Evolutionary conservation across 2,113 vertebrate species (phyloP).

Genomic region (Progne subis): DNA sequence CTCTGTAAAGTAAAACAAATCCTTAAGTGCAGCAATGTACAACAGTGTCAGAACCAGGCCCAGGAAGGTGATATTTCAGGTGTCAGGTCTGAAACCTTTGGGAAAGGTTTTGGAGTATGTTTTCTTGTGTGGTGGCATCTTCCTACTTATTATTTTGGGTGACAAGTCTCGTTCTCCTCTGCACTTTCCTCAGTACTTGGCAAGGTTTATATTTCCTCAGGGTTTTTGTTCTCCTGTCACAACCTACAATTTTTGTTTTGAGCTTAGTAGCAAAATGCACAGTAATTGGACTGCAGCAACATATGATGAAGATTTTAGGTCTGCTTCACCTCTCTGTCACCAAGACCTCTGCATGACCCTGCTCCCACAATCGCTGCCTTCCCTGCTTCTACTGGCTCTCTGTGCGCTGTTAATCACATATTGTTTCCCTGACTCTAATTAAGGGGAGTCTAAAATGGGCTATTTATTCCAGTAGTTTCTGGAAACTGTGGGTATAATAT

Average conservation of each 20-base stretch:
- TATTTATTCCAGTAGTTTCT: neutral
- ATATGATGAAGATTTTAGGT: neutral
- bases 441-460: neutral
- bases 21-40: neutral
- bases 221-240: neutral
- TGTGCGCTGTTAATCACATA: neutral
- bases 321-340: neutral
- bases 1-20: neutral
- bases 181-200: neutral
- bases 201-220: constrained; percentile 10
- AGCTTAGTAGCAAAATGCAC: neutral
- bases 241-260: constrained; percentile 6
- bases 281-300: neutral
- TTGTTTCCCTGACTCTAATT: neutral
- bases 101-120: neutral
- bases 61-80: neutral
- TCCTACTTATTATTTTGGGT: neutral
- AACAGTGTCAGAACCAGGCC: neutral
- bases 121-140: neutral
- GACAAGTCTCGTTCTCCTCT: neutral
- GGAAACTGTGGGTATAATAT: neutral
- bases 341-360: neutral
- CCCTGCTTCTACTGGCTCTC: neutral
- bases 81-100: neutral
- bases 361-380: neutral